phyloP scores from a whole-genome alignment of 1,140 invertebrate genomes.

The Drosophila virilis region DNA sequence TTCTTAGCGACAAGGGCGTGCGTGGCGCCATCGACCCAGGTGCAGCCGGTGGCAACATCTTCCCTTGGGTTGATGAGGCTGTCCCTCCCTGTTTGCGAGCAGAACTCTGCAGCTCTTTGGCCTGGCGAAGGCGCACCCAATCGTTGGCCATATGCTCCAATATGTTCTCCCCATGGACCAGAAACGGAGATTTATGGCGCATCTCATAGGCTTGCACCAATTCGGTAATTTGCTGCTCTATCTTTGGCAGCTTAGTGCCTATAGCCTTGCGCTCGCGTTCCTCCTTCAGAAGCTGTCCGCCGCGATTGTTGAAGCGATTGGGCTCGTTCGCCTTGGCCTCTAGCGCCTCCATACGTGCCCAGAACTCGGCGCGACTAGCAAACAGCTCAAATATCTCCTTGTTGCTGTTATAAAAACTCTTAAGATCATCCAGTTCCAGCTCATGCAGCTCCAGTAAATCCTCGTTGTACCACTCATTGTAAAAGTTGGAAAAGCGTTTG shows the following conservation, averaged over 20 bases:
- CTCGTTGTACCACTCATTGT: constrained; percentile 89
- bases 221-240: constrained; percentile 87
- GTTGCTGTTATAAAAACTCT: constrained; percentile 88
- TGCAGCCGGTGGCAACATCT: constrained; percentile 36
- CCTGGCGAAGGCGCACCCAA: constrained; percentile 85
- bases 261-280: constrained; percentile 92
- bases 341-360: constrained; percentile 89
- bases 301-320: constrained; percentile 92
- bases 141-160: constrained; percentile 86
- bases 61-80: constrained; percentile 32
- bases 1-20: constrained; percentile 61
- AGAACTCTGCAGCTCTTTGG: constrained; percentile 63
- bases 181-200: constrained; percentile 85
- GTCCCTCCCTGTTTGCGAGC: constrained; percentile 66
- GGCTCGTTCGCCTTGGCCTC: constrained; percentile 90
- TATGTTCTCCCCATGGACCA: constrained; percentile 86
- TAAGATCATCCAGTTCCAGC: constrained; percentile 88
- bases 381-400: constrained; percentile 88
- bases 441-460: constrained; percentile 90
- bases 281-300: constrained; percentile 91
- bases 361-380: constrained; percentile 87
- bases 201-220: constrained; percentile 85
- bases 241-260: constrained; percentile 88
- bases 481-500: constrained; percentile 87
- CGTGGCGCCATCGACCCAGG: constrained; percentile 36